Percentiles rank a stretch among this genome's conserved stretches.
Evolutionary conservation across 1,140 invertebrate species (phyloP).

Genomic region (Drosophila pallidifrons): DNA sequence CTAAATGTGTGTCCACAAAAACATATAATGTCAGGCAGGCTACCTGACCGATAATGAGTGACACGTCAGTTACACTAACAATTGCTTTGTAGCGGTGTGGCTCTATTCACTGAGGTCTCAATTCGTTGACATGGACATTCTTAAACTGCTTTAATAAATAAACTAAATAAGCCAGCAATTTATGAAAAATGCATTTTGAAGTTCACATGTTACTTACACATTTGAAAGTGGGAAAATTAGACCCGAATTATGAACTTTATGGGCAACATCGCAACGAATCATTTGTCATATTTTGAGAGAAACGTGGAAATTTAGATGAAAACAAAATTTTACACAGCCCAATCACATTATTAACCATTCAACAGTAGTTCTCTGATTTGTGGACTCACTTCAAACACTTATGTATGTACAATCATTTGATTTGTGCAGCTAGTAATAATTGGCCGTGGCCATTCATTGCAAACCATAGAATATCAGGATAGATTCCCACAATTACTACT

Average conservation of each 20-base stretch:
- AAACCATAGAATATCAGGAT: neutral
- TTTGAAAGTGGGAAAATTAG: too few relatives aligned
- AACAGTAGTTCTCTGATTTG: slow-evolving; percentile 10
- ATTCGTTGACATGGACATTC: slow-evolving; percentile 32
- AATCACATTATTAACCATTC: slow-evolving; percentile 30
- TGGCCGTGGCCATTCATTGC: too few relatives aligned
- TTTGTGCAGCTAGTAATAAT: neutral
- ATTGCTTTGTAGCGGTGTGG: neutral
- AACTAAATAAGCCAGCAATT: too few relatives aligned
- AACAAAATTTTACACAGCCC: neutral
- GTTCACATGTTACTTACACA: too few relatives aligned
- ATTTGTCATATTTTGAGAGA: slow-evolving; percentile 5
- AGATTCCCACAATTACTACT: neutral
- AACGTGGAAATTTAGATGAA: slow-evolving; percentile 15
- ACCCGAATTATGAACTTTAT: too few relatives aligned
- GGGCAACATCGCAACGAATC: too few relatives aligned
- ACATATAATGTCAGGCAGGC: slow-evolving; percentile 33
- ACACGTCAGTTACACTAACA: slow-evolving; percentile 41
- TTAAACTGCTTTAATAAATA: neutral
- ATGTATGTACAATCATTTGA: too few relatives aligned
- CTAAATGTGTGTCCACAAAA: slow-evolving; percentile 9
- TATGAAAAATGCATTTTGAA: too few relatives aligned
- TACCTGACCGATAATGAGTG: slow-evolving; percentile 21
- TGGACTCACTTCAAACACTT: slow-evolving; percentile 2
- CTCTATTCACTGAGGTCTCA: slow-evolving; percentile 22